Base-by-base conservation (phyloP, 2,797 vertebrate genomes). In the Hemibagrus guttatus region DNA sequence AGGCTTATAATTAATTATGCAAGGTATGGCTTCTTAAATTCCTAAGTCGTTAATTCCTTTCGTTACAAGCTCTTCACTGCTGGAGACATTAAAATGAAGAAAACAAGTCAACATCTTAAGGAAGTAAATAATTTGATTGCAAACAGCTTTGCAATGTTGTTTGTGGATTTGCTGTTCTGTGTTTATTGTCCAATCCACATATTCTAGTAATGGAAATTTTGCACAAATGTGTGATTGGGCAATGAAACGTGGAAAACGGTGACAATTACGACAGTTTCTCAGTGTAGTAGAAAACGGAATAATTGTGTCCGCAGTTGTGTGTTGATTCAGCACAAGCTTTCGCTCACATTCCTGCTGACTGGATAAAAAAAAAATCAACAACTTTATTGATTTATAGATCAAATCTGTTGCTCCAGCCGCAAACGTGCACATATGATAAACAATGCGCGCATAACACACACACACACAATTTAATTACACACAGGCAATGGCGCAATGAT, bases 121-220 rank as follows among this genome's bases (percentile, higher is more conserved):
- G 81, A 68, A 35, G 11, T 54, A 68, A 66, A 81, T 28, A 54
- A 66, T 35, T 35, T 14, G 35, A n/a, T 21, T 28, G n/a, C n/a
- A 82, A 56, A 19, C 64, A 83, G 63, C 28, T 31, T 54, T 83
- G n/a, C 49, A 28, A 64, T 54, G 19, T 76, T 81, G n/a, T 66
- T 54, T 26, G 46, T 83, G n/a, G 39, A 49, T 84, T 46, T 58
- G 26, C 39, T 76, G 35, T 54, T 26, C 1, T 16, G 26, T 85
- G 78, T 85, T 85, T 74, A 84, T 87, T 87, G 78, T 49, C 35
- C 59, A 69, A 88, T 88, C 68, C 87, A 68, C 87, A 75, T 68
- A 42, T 58, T 28, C 42, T 46, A 11, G 26, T 17, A 63, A 82
- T 52, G 16, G 61, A 66, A 6, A 21, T 56, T 81, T 42, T 69